Percentiles rank a stretch among this genome's conserved stretches.
Conservation (phyloP, 2,888 invertebrate species). For the Dascillus cervinus region DNA sequence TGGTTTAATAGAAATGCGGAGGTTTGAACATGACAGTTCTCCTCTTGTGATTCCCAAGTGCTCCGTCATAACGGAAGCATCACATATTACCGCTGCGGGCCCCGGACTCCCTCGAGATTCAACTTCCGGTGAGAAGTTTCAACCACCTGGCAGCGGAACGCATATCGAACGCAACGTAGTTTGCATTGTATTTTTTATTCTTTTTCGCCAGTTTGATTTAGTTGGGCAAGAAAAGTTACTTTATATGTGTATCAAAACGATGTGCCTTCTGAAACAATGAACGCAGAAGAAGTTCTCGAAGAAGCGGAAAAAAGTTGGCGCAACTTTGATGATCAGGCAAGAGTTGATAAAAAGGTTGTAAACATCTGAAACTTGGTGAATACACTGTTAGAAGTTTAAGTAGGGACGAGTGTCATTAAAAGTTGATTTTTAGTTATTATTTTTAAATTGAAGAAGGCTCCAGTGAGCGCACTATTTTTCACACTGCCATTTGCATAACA, state of each 20-base stretch:
- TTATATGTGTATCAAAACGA: slow-evolving; percentile 5
- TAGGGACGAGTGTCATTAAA: background rate
- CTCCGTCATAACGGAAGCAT: slow-evolving; percentile 22
- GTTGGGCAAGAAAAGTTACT: too few relatives aligned
- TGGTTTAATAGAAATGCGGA: slow-evolving; percentile 2
- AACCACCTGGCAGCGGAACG: slow-evolving; percentile 16
- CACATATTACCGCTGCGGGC: slow-evolving; percentile 25
- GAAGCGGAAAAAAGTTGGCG: slow-evolving; percentile 5
- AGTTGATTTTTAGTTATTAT: background rate
- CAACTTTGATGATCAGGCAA: background rate
- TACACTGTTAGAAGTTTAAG: slow-evolving; percentile 6
- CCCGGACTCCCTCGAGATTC: slow-evolving; percentile 20
- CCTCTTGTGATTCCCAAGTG: slow-evolving; percentile 14
- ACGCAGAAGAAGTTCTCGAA: slow-evolving; percentile 3
- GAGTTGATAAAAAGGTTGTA: slow-evolving; percentile 4
- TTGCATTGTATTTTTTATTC: slow-evolving; percentile 12
- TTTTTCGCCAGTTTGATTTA: too few relatives aligned
- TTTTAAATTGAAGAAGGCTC: background rate
- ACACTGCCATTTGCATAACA: too few relatives aligned
- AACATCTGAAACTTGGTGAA: slow-evolving; percentile 5
- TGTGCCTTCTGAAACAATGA: slow-evolving; percentile 2
- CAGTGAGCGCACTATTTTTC: too few relatives aligned
- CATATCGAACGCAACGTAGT: slow-evolving; percentile 14
- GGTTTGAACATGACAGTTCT: slow-evolving; percentile 20
- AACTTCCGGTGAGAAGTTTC: slow-evolving; percentile 19